Percentiles rank a stretch among this genome's conserved stretches.
Evolutionary conservation across 2,797 vertebrate species (phyloP).

Genomic region (Ambastaia sidthimunki): DNA sequence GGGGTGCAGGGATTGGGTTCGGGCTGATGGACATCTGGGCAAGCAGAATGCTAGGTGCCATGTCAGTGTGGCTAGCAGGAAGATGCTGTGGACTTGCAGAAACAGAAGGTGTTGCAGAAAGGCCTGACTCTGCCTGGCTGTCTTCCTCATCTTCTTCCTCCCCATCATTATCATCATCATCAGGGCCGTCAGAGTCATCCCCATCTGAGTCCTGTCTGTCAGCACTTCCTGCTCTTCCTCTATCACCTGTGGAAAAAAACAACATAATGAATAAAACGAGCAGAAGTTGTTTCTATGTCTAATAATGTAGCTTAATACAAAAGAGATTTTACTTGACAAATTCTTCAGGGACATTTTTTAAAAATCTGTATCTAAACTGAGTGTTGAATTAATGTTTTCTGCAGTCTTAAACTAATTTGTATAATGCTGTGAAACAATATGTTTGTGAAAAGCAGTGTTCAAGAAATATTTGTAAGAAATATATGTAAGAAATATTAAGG

Average conservation of each 20-base stretch:
- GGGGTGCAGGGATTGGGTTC: slow-evolving; percentile 51
- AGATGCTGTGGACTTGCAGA: slow-evolving; percentile 92
- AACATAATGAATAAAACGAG: slow-evolving; percentile 3
- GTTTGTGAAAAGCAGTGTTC: no score
- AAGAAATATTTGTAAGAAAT: no score
- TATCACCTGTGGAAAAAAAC: slow-evolving; percentile 81
- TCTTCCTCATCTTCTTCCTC: slow-evolving; percentile 98
- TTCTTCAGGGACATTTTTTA: not conserved
- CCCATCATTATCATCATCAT: slow-evolving; percentile 94
- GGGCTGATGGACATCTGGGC: slow-evolving; percentile 91
- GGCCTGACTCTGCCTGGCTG: slow-evolving; percentile 91
- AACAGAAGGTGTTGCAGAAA: slow-evolving; percentile 92
- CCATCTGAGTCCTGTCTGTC: slow-evolving; percentile 89
- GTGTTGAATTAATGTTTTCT: no score
- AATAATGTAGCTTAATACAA: not conserved
- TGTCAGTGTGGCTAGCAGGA: slow-evolving; percentile 80
- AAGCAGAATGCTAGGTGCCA: slow-evolving; percentile 87
- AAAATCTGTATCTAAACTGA: no score
- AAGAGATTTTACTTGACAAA: not conserved
- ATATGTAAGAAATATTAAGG: no score
- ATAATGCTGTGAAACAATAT: no score
- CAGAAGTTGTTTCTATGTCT: not conserved
- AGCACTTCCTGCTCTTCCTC: slow-evolving; percentile 79
- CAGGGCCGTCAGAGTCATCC: slow-evolving; percentile 92
- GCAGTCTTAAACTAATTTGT: no score